These are phyloP conservation scores for Achlya flavicornis DNA, from an alignment of 2,888 invertebrate species.

Conservation along the genomic window DNA sequence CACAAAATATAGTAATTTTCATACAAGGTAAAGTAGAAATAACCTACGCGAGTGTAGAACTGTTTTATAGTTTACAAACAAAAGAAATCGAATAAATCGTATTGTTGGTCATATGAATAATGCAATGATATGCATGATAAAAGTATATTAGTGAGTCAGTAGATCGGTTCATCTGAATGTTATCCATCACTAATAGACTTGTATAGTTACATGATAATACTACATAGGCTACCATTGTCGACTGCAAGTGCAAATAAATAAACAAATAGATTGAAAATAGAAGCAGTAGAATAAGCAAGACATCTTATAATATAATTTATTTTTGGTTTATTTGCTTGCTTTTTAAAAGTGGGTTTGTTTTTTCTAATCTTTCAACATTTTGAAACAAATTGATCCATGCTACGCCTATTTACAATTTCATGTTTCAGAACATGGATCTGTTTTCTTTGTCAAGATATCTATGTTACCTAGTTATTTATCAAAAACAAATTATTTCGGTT, in stretches of 20 bases:
- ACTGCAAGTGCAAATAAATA: no score
- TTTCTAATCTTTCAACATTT: no score
- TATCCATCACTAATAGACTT: background rate
- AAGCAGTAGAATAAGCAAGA: no score
- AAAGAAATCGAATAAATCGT: slow-evolving; percentile 1
- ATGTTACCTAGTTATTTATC: no score
- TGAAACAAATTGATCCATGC: background rate
- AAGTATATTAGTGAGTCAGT: slow-evolving; percentile 8
- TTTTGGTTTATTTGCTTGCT: no score
- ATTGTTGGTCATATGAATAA: slow-evolving; percentile 5
- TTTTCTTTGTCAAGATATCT: no score
- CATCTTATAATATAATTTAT: no score
- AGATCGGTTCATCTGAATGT: background rate
- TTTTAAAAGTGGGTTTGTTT: no score
- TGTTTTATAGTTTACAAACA: background rate
- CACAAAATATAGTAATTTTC: slow-evolving; percentile 11
- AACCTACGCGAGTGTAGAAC: background rate
- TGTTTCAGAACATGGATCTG: no score
- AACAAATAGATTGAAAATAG: background rate
- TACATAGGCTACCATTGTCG: background rate
- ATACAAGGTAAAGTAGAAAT: background rate
- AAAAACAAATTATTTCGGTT: no score
- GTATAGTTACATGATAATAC: background rate
- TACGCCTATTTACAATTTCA: background rate
- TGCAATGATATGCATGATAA: slow-evolving; percentile 6